Evolutionary conservation across 2,888 invertebrate species (phyloP).

Genomic region (Strigamia maritima): DNA sequence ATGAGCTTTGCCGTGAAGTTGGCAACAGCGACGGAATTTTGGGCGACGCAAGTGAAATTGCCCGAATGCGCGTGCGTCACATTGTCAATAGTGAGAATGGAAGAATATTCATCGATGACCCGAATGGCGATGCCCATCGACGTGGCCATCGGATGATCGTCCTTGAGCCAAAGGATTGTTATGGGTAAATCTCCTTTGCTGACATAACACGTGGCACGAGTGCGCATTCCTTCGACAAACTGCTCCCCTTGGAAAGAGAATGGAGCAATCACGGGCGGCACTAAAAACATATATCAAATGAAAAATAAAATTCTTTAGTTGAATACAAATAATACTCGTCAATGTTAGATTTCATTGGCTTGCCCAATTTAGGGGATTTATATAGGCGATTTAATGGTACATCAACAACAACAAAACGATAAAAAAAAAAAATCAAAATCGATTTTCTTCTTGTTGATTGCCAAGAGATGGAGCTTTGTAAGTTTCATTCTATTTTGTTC

Average conservation of each 20-base stretch:
- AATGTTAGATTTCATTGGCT: neutral
- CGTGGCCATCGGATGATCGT: constrained; percentile 60
- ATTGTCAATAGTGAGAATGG: constrained; percentile 47
- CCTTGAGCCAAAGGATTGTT: constrained; percentile 71
- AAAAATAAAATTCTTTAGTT: constrained; percentile 12
- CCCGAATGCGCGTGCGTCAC: constrained; percentile 54
- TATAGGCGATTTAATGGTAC: neutral
- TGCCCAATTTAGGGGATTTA: neutral
- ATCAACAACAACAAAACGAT: neutral
- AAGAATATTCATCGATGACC: constrained; percentile 44
- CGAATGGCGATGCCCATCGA: constrained; percentile 45
- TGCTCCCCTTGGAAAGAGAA: constrained; percentile 69
- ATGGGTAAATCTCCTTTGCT: constrained; percentile 77
- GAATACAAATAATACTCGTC: neutral
- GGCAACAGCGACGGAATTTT: constrained; percentile 54
- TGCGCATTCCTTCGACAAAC: constrained; percentile 72
- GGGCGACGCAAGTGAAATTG: constrained; percentile 58
- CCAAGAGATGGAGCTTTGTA: constrained; percentile 4
- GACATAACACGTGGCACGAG: constrained; percentile 67
- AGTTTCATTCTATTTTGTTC: neutral
- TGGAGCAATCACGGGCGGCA: constrained; percentile 70
- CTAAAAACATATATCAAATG: constrained; percentile 54
- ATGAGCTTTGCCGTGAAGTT: constrained; percentile 52
- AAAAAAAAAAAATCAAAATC: neutral
- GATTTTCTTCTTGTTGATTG: neutral